Evolutionary conservation across 2,113 vertebrate species (phyloP), one percentile per base, ranked within the genome.

Genomic region (Sigmodon hispidus): DNA sequence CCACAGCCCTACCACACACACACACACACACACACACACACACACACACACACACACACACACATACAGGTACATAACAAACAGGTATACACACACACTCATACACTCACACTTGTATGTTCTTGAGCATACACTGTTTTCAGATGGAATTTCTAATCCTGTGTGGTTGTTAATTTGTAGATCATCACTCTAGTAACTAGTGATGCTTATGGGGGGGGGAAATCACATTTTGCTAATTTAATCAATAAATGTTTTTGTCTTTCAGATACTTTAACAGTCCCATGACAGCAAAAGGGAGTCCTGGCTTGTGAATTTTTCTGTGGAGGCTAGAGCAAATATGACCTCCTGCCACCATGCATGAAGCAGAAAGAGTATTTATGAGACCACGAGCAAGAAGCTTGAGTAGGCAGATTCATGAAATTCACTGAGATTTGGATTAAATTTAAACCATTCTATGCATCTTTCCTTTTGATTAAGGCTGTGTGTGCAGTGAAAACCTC

Each of bases 371-470:
- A 97, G 97, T 96, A 96, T 98, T 98, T 97, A 97, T 76, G 94
- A 98, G 79, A 91, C 96, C 81, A 88, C 84, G 84, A 52, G 89
- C 52, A 95, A 97, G 98, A 97, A 98, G 97, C 96, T 96, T 96
- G 95, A 98, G 97, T 92, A 97, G 98, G 96, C 96, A 98, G 98
- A 98, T 98, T 98, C 98, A 98, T 97, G 97, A 98, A 98, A 98
- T 96, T 98, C 95, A 22, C 97, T 0, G n/a, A 98, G 98, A 98
- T 98, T 97, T 98, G 98, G 97, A 98, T 98, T 98, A 98, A 98
- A 98, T 98, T 97, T 97, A 98, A 98, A 98, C 84, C 97, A 97
- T 97, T 98, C 97, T 97, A 80, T 96, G 95, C 84, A 97, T 93
- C 96, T 96, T 91, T 77, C 94, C 96, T 97, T 98, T 97, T 98